Percentiles rank a stretch among this genome's conserved stretches.
Conservation (phyloP, 2,888 invertebrate species). For the Allacma fusca region DNA sequence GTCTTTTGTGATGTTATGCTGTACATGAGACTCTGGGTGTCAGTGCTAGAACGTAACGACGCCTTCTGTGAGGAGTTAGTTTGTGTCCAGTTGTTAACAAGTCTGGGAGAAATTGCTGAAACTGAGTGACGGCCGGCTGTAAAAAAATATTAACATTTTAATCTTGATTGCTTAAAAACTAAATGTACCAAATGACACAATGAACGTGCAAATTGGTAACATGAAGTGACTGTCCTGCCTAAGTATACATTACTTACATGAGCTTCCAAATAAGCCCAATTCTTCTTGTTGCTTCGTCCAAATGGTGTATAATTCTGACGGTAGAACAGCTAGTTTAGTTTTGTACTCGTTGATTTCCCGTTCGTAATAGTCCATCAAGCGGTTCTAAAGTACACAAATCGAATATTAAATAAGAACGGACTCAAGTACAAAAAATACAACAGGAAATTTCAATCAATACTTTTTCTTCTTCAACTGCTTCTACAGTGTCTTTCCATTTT, state of each 20-base stretch:
- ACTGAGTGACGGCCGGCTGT: neutral
- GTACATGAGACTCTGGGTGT: no score
- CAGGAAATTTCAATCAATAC: neutral
- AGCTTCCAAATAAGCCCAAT: conserved; percentile 29
- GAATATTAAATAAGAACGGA: neutral
- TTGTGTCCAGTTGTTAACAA: neutral
- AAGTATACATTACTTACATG: neutral
- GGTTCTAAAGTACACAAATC: conserved; percentile 38
- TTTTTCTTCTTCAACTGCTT: conserved; percentile 37
- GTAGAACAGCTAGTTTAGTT: conserved; percentile 49
- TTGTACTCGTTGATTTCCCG: conserved; percentile 53
- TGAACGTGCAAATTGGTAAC: no score
- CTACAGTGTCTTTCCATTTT: conserved; percentile 31
- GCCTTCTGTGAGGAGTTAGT: neutral
- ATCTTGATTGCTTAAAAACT: no score
- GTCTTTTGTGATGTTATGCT: neutral
- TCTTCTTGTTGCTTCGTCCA: conserved; percentile 56
- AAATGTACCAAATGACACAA: no score
- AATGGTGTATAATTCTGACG: conserved; percentile 49
- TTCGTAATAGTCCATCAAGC: conserved; percentile 49
- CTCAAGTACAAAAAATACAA: neutral
- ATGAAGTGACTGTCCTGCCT: neutral
- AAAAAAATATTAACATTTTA: no score
- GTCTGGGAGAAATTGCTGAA: neutral
- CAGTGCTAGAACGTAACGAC: neutral